A percentile compares a stretch with the other conserved stretches of the same genome.
These are phyloP conservation scores for Macrotis lagotis DNA, from an alignment of 2,113 vertebrate genomes.

Conservation along the genomic window DNA sequence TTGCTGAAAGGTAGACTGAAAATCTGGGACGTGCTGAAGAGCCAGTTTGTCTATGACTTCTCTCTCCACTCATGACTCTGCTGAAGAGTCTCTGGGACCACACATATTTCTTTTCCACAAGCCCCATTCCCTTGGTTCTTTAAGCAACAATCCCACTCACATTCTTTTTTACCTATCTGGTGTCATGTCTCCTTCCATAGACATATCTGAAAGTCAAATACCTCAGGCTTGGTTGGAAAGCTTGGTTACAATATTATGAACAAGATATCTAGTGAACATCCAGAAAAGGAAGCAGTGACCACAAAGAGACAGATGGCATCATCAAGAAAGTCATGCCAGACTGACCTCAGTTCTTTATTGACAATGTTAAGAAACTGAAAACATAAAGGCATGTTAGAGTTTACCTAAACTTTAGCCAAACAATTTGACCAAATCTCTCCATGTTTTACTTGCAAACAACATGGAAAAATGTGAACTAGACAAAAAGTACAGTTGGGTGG, in stretches of 20 bases:
- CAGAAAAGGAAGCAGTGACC: background rate
- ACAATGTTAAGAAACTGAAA: background rate
- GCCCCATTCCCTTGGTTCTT: background rate
- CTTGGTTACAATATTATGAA: background rate
- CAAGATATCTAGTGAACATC: background rate
- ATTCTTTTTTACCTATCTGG: background rate
- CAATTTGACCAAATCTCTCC: background rate
- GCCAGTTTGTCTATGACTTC: background rate
- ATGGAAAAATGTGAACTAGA: background rate
- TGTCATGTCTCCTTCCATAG: background rate
- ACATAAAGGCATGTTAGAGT: background rate
- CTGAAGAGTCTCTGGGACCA: background rate
- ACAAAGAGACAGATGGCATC: background rate
- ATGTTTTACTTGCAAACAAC: background rate
- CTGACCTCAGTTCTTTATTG: background rate
- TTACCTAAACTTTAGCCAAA: background rate
- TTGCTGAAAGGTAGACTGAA: background rate
- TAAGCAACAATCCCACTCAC: background rate
- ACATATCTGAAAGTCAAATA: background rate
- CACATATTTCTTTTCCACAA: background rate
- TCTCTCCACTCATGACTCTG: background rate
- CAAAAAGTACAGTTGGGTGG: background rate
- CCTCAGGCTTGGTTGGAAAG: background rate
- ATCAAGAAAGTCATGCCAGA: background rate
- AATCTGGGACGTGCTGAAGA: background rate